Percentiles rank a stretch among this genome's conserved stretches.
phyloP scores from a whole-genome alignment of 2,113 vertebrate genomes.

The Lamprotornis superbus region DNA sequence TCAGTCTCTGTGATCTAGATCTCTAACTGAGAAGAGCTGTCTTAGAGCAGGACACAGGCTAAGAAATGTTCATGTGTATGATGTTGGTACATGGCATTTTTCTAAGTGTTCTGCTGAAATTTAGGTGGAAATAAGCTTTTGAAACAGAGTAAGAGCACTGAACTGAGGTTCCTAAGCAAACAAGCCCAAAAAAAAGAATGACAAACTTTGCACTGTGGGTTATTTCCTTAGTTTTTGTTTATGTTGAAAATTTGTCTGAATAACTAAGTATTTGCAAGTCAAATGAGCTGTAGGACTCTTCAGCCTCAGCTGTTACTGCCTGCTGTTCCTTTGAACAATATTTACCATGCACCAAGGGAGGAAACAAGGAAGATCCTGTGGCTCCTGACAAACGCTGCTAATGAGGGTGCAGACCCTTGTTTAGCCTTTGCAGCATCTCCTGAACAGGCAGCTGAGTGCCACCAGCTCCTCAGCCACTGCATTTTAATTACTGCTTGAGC shows the following conservation, averaged over 20 bases:
- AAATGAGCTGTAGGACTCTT: background rate
- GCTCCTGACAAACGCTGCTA: slow-evolving; percentile 18
- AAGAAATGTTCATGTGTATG: background rate
- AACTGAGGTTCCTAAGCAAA: background rate
- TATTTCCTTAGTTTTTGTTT: background rate
- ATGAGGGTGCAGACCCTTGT: slow-evolving; percentile 11
- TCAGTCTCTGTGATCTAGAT: background rate
- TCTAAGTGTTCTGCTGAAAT: background rate
- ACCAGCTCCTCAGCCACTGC: background rate
- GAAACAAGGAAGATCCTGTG: background rate
- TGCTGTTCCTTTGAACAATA: slow-evolving; percentile 33
- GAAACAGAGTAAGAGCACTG: background rate
- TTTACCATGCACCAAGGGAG: background rate
- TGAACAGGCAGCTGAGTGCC: background rate
- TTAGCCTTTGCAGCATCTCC: background rate
- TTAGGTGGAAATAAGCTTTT: background rate
- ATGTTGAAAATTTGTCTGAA: background rate
- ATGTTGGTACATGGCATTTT: background rate
- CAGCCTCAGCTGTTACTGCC: background rate
- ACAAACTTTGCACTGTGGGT: background rate
- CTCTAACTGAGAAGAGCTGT: background rate
- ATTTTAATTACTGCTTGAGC: background rate
- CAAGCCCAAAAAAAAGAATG: background rate
- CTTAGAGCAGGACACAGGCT: background rate
- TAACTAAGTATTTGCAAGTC: slow-evolving; percentile 29